A percentile compares a stretch with the other conserved stretches of the same genome.
Conservation (phyloP, 2,888 invertebrate species). For the Meghimatium bilineatum region DNA sequence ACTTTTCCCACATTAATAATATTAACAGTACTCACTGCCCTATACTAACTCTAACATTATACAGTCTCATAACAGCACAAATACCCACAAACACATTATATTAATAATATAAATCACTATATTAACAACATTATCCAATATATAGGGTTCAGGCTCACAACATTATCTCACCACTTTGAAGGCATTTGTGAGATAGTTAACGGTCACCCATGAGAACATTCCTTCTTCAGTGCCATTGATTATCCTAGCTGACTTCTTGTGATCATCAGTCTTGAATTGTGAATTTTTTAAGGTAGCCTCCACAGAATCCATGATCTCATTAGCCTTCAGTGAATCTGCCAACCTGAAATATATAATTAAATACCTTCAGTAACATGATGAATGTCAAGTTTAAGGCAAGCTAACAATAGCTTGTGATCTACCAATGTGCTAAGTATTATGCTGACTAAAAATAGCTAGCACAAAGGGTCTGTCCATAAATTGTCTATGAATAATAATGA, state of each 20-base stretch:
- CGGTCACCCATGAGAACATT: conserved; percentile 78
- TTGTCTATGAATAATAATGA: too few species aligned
- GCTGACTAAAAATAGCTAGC: too few species aligned
- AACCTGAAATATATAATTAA: conserved; percentile 64
- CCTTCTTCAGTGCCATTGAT: conserved; percentile 78
- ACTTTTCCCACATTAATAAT: too few species aligned
- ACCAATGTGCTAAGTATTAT: too few species aligned
- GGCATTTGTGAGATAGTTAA: conserved; percentile 76
- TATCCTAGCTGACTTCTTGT: conserved; percentile 72
- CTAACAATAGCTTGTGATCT: too few species aligned
- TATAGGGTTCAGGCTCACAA: not conserved
- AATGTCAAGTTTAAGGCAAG: not conserved
- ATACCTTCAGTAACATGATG: not conserved
- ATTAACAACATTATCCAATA: not conserved
- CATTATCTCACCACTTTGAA: conserved; percentile 70
- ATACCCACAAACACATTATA: too few species aligned
- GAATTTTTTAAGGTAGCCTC: conserved; percentile 62
- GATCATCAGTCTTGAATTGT: conserved; percentile 62
- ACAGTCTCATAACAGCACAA: too few species aligned
- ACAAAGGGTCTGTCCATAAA: too few species aligned
- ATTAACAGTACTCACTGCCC: too few species aligned
- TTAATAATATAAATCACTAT: too few species aligned
- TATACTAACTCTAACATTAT: too few species aligned
- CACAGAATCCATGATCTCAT: conserved; percentile 72
- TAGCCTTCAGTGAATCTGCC: conserved; percentile 64